Evolutionary conservation across 2,797 vertebrate genomes (phyloP), one percentile per base, ranked within the genome.

Genomic region (Catharus ustulatus): DNA sequence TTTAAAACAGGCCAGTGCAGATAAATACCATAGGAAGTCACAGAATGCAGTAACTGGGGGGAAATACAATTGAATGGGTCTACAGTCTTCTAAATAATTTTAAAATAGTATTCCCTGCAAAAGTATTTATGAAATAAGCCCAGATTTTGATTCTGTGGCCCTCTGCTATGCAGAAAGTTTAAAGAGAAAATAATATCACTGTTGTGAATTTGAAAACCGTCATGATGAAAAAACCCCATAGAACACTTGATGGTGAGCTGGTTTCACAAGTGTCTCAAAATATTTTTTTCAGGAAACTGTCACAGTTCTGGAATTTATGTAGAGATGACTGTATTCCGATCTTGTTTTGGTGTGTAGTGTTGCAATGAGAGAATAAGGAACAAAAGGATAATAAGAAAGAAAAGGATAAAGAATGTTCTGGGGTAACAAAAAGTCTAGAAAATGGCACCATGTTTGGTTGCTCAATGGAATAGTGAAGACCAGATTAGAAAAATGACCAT

Each of bases 301-400:
- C 18, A 18, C 11, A 29, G 30, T 59, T 89, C 38, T 83, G 27
- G 29, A 80, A 38, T 34, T 68, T 45, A 24, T 54, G 4, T n/a
- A 42, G 38, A 43, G 19, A n/a, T n/a, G 52, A 19, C 71, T 55
- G 27, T 80, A 15, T 83, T 88, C 73, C 48, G 5, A 21, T 81
- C 40, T 68, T 64, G 21, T 63, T 92, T 84, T 68, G 22, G 10
- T 85, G 15, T 55, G 18, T 79, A 48, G 43, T 29, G 14, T 87
- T 91, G 62, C 85, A 89, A 51, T 51, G 30, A 34, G 42, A 61
- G n/a, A 68, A 66, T 63, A 68, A 80, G 74, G 67, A 90, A 30
- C n/a, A 71, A 67, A 90, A 74, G 36, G 22, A 13, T 42, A 34
- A 58, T 45, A 77, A 42, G 49, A 42, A 30, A 87, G 32, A 79